Evolutionary conservation across 1,140 invertebrate species (phyloP), one percentile per base, ranked within the genome.

Genomic region (Ceratina calcarata): DNA sequence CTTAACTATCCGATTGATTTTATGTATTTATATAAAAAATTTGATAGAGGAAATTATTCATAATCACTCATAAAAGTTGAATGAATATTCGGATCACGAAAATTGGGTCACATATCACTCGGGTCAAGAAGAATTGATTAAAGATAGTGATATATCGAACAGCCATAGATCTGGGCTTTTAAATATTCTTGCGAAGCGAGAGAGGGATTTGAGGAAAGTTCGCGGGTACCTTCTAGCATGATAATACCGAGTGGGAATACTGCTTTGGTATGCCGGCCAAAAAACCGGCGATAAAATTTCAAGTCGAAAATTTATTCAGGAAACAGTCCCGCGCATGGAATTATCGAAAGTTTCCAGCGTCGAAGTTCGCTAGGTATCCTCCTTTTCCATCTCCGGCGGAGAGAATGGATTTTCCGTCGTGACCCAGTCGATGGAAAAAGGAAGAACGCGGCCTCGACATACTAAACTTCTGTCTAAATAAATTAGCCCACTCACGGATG

Each of bases 341-440:
- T 68, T 76, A 76, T 76, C 64, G 74, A 32, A 61, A 69, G 65
- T 68, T 69, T 20, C 22, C 22, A 77, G 69, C 15, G 67, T 37
- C 67, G 66, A 71, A n/a, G 15, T 66, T 67, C 32, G 20, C 12
- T 6, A 2, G 3, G 10, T 18, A 18, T 57, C 16, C 15, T 67
- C 20, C 45, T 67, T 67, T 64, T 72, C 27, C 15, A 8, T 57
- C 32, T 6, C n/a, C 20, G 22, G 37, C 37, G 37, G 37, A 10
- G 37, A 45, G 37, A 45, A 45, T 45, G 37, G 37, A 45, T 45
- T 45, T 45, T 45, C 6, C 37, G 37, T 45, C 37, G 37, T 45
- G 37, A 45, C 37, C 37, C 37, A 45, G 37, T 45, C 37, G 37
- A 45, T 45, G 37, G 37, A 45, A 45, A 45, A 45, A 45, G 37